Evolutionary conservation across 2,113 vertebrate species (phyloP).

Genomic region (Calonectris borealis): DNA sequence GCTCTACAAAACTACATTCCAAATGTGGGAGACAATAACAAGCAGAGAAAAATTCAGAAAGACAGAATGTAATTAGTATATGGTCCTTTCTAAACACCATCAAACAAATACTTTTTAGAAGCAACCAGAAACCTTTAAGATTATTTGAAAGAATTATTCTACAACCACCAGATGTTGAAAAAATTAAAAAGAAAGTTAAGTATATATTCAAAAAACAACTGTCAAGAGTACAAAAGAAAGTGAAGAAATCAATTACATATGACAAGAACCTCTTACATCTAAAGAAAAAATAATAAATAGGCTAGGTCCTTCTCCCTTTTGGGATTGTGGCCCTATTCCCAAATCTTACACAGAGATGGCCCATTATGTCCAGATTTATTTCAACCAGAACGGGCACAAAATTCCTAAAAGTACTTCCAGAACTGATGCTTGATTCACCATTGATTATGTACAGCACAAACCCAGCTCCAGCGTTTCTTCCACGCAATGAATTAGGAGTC

Average conservation of each 20-base stretch:
- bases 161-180: neutral
- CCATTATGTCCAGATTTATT: neutral
- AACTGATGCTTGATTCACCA: neutral
- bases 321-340: neutral
- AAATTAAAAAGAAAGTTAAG: neutral
- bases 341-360: neutral
- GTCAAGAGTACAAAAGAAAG: neutral
- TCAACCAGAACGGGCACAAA: neutral
- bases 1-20: neutral
- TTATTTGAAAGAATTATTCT: neutral
- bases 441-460: neutral
- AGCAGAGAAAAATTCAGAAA: neutral
- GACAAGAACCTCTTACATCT: neutral
- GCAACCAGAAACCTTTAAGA: neutral
- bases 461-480: neutral
- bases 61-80: neutral
- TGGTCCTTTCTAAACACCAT: neutral
- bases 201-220: neutral
- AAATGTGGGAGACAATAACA: neutral
- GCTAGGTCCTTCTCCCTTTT: neutral
- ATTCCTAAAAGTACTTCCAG: neutral
- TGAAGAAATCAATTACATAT: neutral
- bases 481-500: neutral
- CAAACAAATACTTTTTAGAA: neutral
- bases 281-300: neutral